Evolutionary conservation across 1,140 invertebrate genomes (phyloP).

Genomic region (Gryllus bimaculatus): DNA sequence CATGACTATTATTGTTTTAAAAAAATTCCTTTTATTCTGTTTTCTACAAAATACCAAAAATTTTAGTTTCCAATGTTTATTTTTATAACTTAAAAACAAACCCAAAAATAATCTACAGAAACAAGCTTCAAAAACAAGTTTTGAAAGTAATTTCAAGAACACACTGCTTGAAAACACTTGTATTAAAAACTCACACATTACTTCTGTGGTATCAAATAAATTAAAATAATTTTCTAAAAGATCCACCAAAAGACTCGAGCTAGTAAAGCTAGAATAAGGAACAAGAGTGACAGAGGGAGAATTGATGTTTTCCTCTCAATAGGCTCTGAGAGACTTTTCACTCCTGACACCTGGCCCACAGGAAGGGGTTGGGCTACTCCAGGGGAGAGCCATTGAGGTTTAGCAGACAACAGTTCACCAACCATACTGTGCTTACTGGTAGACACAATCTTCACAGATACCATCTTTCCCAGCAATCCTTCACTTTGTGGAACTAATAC

Average conservation of each 20-base stretch:
- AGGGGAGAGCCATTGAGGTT: conserved; percentile 14
- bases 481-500: conserved; percentile 70
- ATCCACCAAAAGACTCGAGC: conserved; percentile 22
- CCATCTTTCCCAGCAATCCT: conserved; percentile 69
- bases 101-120: no score
- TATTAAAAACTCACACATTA: no score
- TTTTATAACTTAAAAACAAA: no score
- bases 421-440: conserved; percentile 82
- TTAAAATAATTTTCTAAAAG: no score
- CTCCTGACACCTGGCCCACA: conserved; percentile 20
- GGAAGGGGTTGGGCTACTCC: conserved; percentile 18
- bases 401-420: conserved; percentile 49
- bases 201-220: no score
- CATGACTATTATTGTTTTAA: no score
- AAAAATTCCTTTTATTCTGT: no score
- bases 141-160: no score
- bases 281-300: conserved; percentile 20
- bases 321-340: not conserved
- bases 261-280: conserved; percentile 22
- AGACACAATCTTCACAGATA: conserved; percentile 65
- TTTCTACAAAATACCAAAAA: no score
- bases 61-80: no score
- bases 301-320: not conserved
- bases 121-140: no score
- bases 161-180: no score